Evolutionary conservation across 2,888 invertebrate species (phyloP).

Genomic region (Polymixis flavicincta): DNA sequence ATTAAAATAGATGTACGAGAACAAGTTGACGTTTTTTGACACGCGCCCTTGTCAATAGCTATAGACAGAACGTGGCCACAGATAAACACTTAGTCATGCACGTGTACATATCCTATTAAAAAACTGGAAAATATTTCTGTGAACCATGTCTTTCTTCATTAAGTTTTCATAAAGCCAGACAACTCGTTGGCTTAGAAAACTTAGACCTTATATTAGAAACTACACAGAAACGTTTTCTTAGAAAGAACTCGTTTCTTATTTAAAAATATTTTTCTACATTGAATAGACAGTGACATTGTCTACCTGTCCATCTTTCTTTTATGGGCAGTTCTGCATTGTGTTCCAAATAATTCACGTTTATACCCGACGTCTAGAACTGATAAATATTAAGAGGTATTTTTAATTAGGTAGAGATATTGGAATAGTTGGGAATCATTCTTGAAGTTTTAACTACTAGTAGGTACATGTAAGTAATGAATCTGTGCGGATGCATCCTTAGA

Average conservation of each 20-base stretch:
- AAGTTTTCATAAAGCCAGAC: not conserved
- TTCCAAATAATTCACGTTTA: not conserved
- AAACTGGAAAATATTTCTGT: conserved; percentile 1
- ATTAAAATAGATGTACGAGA: no score
- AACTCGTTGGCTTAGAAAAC: not conserved
- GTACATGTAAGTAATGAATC: not conserved
- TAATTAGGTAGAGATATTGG: not conserved
- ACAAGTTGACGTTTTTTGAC: no score
- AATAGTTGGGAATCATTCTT: not conserved
- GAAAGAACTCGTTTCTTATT: not conserved
- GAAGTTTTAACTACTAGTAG: not conserved
- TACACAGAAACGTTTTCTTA: not conserved
- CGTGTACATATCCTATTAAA: not conserved
- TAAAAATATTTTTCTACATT: not conserved
- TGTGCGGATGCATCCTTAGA: not conserved
- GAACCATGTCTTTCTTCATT: not conserved
- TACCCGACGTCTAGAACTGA: not conserved
- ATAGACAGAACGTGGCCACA: no score
- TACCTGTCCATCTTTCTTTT: conserved; percentile 9
- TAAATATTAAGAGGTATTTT: not conserved
- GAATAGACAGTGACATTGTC: not conserved
- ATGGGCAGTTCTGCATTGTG: not conserved
- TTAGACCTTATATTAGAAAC: no score
- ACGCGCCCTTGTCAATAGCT: no score
- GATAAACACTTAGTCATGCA: no score